Evolutionary conservation across 2,888 invertebrate species (phyloP).

Genomic region (Leptopilina drosophilae): DNA sequence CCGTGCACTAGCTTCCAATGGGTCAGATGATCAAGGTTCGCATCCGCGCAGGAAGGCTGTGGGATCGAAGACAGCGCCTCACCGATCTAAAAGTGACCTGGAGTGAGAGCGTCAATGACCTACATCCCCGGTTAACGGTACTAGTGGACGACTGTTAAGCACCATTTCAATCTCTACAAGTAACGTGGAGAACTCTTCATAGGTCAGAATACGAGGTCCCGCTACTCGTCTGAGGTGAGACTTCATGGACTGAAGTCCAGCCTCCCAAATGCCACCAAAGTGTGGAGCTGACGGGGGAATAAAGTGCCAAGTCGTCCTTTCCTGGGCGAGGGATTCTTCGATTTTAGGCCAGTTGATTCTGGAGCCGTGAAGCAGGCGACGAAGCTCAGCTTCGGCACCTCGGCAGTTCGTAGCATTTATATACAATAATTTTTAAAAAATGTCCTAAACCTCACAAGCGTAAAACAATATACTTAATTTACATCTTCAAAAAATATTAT

Average conservation of each 20-base stretch:
- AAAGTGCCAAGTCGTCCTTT: constrained; percentile 15
- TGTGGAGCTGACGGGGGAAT: constrained; percentile 33
- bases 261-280: constrained; percentile 39
- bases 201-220: neutral
- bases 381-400: constrained; percentile 39
- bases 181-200: constrained; percentile 10
- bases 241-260: constrained; percentile 23
- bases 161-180: constrained; percentile 29
- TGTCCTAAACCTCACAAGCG: no score
- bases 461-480: no score
- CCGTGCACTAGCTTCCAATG: constrained; percentile 43
- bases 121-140: constrained; percentile 13
- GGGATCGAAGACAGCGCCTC: constrained; percentile 35
- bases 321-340: neutral
- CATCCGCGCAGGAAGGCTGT: constrained; percentile 1
- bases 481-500: no score
- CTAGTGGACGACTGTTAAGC: constrained; percentile 5
- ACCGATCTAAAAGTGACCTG: constrained; percentile 42
- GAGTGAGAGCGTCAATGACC: neutral
- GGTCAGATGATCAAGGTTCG: constrained; percentile 31
- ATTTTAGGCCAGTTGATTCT: neutral
- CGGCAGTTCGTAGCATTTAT: neutral
- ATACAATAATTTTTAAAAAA: no score
- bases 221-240: neutral
- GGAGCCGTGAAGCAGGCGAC: constrained; percentile 21